Evolutionary conservation across 2,113 vertebrate genomes (phyloP).

Genomic region (Choloepus hoffmanni): DNA sequence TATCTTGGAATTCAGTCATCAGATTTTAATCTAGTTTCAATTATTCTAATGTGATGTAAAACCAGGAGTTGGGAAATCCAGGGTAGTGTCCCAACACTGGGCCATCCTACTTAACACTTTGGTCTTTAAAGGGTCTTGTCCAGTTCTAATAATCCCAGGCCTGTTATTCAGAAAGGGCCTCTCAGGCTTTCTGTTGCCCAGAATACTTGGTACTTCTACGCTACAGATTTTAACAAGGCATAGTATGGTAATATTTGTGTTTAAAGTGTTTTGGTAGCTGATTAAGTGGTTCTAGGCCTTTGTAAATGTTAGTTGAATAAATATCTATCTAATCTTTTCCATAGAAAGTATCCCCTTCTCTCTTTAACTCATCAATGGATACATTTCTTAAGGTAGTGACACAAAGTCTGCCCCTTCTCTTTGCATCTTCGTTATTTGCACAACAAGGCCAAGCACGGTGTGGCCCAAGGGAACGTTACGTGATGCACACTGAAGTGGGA

Average conservation of each 20-base stretch:
- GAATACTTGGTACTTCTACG: background rate
- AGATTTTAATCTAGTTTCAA: background rate
- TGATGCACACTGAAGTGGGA: background rate
- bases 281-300: background rate
- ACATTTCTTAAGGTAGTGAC: background rate
- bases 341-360: background rate
- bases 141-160: background rate
- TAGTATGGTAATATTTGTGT: background rate
- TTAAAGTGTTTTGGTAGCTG: background rate
- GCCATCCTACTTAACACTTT: background rate
- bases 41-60: constrained; percentile 2
- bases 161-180: background rate
- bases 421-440: background rate
- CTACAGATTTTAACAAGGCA: background rate
- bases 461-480: background rate
- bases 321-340: background rate
- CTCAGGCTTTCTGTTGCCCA: background rate
- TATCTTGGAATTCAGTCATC: background rate
- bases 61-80: background rate
- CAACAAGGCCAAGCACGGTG: background rate
- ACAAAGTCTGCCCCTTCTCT: background rate
- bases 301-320: background rate
- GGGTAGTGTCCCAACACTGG: background rate
- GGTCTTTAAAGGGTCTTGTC: background rate
- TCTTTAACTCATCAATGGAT: constrained; percentile 22